Evolutionary conservation across 1,140 invertebrate species (phyloP).

Genomic region (Drosophila burlai): DNA sequence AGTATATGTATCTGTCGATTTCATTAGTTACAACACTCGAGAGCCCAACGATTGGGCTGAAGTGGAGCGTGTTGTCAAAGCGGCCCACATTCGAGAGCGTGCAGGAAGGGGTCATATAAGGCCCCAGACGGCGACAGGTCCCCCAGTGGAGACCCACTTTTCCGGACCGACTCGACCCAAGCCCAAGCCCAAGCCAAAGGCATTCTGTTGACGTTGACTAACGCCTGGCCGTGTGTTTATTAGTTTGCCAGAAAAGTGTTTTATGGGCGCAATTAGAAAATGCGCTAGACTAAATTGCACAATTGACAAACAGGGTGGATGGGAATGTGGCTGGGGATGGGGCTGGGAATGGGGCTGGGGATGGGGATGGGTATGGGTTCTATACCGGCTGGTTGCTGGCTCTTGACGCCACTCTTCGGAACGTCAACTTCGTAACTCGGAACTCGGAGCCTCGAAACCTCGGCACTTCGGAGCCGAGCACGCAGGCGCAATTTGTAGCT

Average conservation of each 20-base stretch:
- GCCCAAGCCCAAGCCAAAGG: constrained; percentile 18
- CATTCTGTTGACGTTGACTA: constrained; percentile 60
- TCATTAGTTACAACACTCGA: constrained; percentile 74
- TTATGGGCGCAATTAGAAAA: constrained; percentile 80
- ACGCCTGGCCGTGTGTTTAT: constrained; percentile 59
- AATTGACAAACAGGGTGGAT: constrained; percentile 68
- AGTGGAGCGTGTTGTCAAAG: constrained; percentile 53
- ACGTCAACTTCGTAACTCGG: constrained; percentile 3
- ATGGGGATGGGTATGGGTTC: constrained; percentile 6
- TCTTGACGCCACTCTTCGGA: constrained; percentile 35
- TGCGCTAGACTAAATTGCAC: constrained; percentile 77
- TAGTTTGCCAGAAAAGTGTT: constrained; percentile 81
- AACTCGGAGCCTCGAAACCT: background rate
- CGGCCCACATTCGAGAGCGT: constrained; percentile 42
- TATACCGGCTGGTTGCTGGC: constrained; percentile 26
- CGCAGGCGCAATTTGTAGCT: constrained; percentile 83
- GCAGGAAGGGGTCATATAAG: constrained; percentile 54
- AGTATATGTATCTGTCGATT: constrained; percentile 25
- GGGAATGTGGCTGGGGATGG: background rate
- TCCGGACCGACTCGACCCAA: background rate
- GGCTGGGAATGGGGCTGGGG: constrained; percentile 1
- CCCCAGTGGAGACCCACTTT: constrained; percentile 23
- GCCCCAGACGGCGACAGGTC: constrained; percentile 35
- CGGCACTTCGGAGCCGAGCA: constrained; percentile 40
- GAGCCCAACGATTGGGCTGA: constrained; percentile 52